Conservation (phyloP, 2,113 vertebrate genomes). For the Setophaga petechia region DNA sequence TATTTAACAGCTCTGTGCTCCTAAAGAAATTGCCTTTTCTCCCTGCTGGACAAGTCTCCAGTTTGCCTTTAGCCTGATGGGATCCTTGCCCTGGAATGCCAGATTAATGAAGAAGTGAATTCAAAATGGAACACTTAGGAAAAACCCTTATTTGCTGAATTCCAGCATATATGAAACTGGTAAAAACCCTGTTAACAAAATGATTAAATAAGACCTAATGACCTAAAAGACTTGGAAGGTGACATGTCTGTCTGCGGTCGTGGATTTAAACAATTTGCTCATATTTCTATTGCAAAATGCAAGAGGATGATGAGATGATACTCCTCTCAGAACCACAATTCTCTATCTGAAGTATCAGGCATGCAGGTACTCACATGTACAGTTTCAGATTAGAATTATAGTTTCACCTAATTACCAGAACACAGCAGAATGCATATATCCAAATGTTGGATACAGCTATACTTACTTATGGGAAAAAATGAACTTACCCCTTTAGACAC, state of each 20-base stretch:
- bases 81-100: not conserved
- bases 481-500: not conserved
- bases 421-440: not conserved
- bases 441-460: not conserved
- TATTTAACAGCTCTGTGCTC: not conserved
- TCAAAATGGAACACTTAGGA: not conserved
- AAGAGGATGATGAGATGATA: not conserved
- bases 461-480: not conserved
- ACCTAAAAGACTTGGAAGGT: not conserved
- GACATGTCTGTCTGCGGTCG: not conserved
- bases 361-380: not conserved
- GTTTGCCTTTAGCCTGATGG: not conserved
- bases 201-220: not conserved
- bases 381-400: not conserved
- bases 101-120: not conserved
- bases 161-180: not conserved
- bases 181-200: not conserved
- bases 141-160: not conserved
- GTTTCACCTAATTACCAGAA: not conserved
- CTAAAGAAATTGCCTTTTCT: not conserved
- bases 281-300: not conserved
- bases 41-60: not conserved
- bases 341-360: not conserved
- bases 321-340: not conserved
- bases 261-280: not conserved